Percentiles rank a stretch among this genome's conserved stretches.
These are phyloP conservation scores for Ormia ochracea DNA, from an alignment of 2,888 invertebrate species.

Conservation along the genomic window DNA sequence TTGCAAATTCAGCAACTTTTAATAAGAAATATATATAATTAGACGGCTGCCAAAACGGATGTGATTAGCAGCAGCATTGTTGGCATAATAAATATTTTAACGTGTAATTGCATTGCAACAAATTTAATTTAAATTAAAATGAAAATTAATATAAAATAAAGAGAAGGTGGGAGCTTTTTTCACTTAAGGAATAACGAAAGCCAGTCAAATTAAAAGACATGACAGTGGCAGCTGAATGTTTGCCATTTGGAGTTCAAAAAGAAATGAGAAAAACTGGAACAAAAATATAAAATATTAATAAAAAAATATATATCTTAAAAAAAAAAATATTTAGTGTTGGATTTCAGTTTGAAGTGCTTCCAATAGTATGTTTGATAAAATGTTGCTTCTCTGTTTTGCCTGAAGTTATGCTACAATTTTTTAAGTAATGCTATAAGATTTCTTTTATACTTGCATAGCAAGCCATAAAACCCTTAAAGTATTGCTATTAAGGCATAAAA, in stretches of 20 bases:
- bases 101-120: not conserved
- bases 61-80: constrained; percentile 25
- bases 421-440: not conserved
- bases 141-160: not conserved
- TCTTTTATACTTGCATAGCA: not conserved
- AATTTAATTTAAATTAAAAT: constrained; percentile 7
- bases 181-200: not conserved
- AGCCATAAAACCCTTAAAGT: constrained; percentile 25
- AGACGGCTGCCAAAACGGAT: constrained; percentile 37
- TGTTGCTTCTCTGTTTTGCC: no score
- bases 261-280: not conserved
- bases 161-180: not conserved
- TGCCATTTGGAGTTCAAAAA: not conserved
- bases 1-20: not conserved
- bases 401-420: no score
- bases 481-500: not conserved
- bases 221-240: constrained; percentile 2
- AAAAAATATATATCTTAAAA: no score
- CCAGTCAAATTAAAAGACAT: constrained; percentile 2
- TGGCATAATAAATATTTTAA: constrained; percentile 41
- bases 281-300: not conserved
- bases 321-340: no score
- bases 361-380: no score
- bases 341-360: no score
- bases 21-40: not conserved